Base-by-base conservation (phyloP, 2,113 vertebrate species). In the Opisthocomus hoazin region DNA sequence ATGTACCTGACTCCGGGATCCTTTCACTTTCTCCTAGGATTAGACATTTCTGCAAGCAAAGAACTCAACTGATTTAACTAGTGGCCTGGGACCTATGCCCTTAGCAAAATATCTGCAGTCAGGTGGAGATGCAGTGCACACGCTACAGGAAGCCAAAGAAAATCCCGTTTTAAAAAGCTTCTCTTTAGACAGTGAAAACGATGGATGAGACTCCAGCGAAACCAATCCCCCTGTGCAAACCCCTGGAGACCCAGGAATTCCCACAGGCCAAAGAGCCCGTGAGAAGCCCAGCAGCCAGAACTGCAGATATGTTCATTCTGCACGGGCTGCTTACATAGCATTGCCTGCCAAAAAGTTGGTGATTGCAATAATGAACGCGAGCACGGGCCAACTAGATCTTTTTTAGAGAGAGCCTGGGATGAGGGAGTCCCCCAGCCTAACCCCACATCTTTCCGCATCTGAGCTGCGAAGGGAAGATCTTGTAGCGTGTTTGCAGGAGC, bases 161-260 rank as follows among this genome's bases (percentile, higher is more conserved):
- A 84, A 45, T 37, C 56, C 22, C 7, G 6, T 50, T 58, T 53
- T 23, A 23, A 29, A 86, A 82, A 46, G 11, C 19, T n/a, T 70
- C n/a, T 89, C 58, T 65, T 76, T 32, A 71, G 24, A 56, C 30
- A 68, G 53, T 12, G 43, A 80, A 89, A 91, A 80, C 32, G 34
- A 32, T 23, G 32, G 65, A 57, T 2, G 3, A 66, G 18, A 30
- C 12, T 12, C 7, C 41, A 50, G 5, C 0, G 1, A 90, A 87
- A 77, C 10, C 2, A 1, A 12, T 65, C 4, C 4, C 6, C 12
- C 12, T 0, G 0, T 9, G 15, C 16, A 43, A 8, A 3, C 8
- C 17, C 5, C 32, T 45, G 32, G 29, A 76, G 37, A 11, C 32
- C 34, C 43, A 51, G 69, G 34, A 69, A 60, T 45, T 54, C 43